These are phyloP conservation scores for Luehdorfia chinensis DNA, from an alignment of 1,140 invertebrate species.

Conservation along the genomic window DNA sequence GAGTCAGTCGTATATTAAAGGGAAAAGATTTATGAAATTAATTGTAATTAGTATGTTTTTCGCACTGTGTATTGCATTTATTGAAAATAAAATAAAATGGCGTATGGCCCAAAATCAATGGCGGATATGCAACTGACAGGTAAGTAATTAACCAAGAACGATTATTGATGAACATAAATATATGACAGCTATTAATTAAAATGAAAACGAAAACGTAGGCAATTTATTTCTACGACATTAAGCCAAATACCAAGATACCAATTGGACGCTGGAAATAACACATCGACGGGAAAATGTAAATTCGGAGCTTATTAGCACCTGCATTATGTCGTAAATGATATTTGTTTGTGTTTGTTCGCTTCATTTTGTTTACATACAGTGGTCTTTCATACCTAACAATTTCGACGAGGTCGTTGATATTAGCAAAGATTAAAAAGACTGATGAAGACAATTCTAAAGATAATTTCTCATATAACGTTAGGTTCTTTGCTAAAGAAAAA, in stretches of 20 bases:
- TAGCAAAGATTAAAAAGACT: constrained; percentile 12
- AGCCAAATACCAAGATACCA: constrained; percentile 9
- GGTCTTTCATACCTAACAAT: constrained; percentile 24
- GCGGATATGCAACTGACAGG: constrained; percentile 2
- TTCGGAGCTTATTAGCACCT: constrained; percentile 9
- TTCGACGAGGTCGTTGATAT: constrained; percentile 32
- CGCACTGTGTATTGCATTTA: background rate
- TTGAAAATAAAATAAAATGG: constrained; percentile 7
- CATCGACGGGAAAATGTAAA: constrained; percentile 10
- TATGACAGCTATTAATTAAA: constrained; percentile 20
- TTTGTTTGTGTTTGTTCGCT: constrained; percentile 16
- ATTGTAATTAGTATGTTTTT: no score
- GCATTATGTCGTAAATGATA: constrained; percentile 1
- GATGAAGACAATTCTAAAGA: constrained; percentile 8
- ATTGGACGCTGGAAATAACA: constrained; percentile 6
- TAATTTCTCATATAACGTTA: no score
- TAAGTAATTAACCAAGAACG: constrained; percentile 18
- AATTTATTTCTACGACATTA: constrained; percentile 9
- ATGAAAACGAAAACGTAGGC: constrained; percentile 9
- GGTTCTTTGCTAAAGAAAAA: no score
- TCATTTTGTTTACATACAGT: constrained; percentile 21
- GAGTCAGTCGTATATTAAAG: no score
- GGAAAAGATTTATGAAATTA: no score
- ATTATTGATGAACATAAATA: constrained; percentile 20
- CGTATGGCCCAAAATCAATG: constrained; percentile 6